These are phyloP conservation scores for Cricetomys ansorgei DNA, from an alignment of 2,113 vertebrate species.

Conservation along the genomic window DNA sequence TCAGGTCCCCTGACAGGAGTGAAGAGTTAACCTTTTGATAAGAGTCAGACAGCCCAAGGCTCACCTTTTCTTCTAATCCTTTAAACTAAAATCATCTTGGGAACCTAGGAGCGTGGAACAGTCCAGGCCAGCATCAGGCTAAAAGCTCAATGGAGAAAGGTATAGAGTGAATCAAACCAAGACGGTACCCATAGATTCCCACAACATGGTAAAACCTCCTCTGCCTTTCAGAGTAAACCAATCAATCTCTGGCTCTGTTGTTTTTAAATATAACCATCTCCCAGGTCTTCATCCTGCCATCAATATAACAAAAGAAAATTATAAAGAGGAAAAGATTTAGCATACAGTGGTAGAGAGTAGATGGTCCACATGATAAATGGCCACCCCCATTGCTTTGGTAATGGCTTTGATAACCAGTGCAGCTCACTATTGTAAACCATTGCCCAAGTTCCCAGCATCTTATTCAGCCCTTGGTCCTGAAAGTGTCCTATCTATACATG, in stretches of 20 bases:
- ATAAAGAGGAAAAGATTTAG: neutral
- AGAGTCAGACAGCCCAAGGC: neutral
- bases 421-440: neutral
- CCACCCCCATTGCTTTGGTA: neutral
- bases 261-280: neutral
- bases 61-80: neutral
- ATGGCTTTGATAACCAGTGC: neutral
- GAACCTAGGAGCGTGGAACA: neutral
- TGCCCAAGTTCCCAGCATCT: neutral
- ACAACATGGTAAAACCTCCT: neutral
- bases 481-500: neutral
- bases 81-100: neutral
- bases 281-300: neutral
- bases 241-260: neutral
- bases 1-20: neutral
- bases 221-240: neutral
- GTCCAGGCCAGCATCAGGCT: neutral
- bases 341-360: no score
- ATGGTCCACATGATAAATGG: neutral
- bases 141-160: neutral
- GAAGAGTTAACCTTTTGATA: neutral
- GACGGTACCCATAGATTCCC: neutral
- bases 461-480: neutral
- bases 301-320: neutral
- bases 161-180: neutral